These are phyloP conservation scores for Subanguina moxae DNA, from an alignment of 1,140 invertebrate species.

Conservation along the genomic window DNA sequence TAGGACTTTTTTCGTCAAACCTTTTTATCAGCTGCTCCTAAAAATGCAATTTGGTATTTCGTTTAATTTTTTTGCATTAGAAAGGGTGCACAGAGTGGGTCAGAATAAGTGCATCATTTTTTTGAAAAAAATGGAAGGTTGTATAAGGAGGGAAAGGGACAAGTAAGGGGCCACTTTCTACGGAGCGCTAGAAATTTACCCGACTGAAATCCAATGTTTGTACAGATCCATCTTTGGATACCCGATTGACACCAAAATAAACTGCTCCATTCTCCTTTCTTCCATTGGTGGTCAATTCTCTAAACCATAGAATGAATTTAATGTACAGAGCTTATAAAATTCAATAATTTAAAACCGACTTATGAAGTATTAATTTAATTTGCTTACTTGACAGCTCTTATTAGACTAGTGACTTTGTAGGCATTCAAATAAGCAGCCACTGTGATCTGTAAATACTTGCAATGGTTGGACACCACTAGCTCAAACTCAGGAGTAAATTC, in stretches of 20 bases:
- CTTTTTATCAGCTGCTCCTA: conserved; percentile 9
- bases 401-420: conserved; percentile 18
- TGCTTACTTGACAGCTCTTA: conserved; percentile 25
- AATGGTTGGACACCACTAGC: conserved; percentile 32
- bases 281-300: background rate
- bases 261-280: background rate
- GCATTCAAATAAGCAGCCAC: conserved; percentile 31
- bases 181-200: too few relatives aligned
- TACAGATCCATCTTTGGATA: background rate
- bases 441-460: conserved; percentile 50
- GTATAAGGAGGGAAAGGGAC: too few relatives aligned
- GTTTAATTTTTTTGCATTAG: too few relatives aligned
- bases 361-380: background rate
- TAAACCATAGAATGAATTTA: too few relatives aligned
- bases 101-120: too few relatives aligned
- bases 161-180: too few relatives aligned
- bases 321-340: too few relatives aligned
- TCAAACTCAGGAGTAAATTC: conserved; percentile 52
- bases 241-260: background rate
- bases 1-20: conserved; percentile 7
- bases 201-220: background rate
- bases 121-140: too few relatives aligned
- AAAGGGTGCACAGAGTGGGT: too few relatives aligned
- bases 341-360: too few relatives aligned
- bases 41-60: background rate